Evolutionary conservation across 2,113 vertebrate genomes (phyloP).

Genomic region (Pogonocichla stellata): DNA sequence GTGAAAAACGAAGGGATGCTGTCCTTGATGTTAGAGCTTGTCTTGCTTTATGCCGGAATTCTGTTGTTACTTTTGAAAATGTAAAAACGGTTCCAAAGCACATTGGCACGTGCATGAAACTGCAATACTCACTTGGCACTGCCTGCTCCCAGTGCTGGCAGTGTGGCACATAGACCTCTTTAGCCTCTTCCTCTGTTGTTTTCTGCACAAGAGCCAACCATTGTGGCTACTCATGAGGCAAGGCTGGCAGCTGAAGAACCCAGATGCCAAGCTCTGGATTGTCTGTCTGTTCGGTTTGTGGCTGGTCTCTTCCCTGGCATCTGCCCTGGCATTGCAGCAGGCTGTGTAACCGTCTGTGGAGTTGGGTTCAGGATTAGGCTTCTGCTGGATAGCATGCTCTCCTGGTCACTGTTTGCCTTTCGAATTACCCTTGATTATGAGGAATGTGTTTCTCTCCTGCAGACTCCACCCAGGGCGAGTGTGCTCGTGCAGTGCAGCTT

Average conservation of each 20-base stretch:
- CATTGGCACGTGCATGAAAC: slow-evolving; percentile 72
- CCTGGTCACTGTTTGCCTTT: slow-evolving; percentile 80
- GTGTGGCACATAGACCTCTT: slow-evolving; percentile 79
- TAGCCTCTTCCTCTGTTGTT: slow-evolving; percentile 82
- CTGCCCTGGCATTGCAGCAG: slow-evolving; percentile 82
- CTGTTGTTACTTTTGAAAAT: slow-evolving; percentile 81
- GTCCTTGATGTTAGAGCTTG: slow-evolving; percentile 64
- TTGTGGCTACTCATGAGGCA: slow-evolving; percentile 82
- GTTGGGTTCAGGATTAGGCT: slow-evolving; percentile 79
- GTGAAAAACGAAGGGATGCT: slow-evolving; percentile 16
- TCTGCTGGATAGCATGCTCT: slow-evolving; percentile 74
- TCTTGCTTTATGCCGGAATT: slow-evolving; percentile 79
- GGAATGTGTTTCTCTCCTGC: slow-evolving; percentile 64
- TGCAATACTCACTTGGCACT: slow-evolving; percentile 80
- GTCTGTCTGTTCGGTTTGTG: slow-evolving; percentile 80
- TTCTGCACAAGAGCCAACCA: slow-evolving; percentile 80
- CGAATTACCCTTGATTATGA: slow-evolving; percentile 80
- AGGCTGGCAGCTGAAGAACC: slow-evolving; percentile 83
- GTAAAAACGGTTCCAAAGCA: slow-evolving; percentile 76
- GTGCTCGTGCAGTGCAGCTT: background rate
- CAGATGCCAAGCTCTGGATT: slow-evolving; percentile 87
- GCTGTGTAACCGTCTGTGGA: slow-evolving; percentile 79
- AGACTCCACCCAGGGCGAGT: slow-evolving; percentile 31
- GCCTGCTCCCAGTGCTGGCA: slow-evolving; percentile 76
- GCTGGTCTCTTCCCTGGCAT: slow-evolving; percentile 81